These are phyloP conservation scores for Nasonovia ribisnigri DNA, from an alignment of 2,888 invertebrate genomes.

Conservation along the genomic window DNA sequence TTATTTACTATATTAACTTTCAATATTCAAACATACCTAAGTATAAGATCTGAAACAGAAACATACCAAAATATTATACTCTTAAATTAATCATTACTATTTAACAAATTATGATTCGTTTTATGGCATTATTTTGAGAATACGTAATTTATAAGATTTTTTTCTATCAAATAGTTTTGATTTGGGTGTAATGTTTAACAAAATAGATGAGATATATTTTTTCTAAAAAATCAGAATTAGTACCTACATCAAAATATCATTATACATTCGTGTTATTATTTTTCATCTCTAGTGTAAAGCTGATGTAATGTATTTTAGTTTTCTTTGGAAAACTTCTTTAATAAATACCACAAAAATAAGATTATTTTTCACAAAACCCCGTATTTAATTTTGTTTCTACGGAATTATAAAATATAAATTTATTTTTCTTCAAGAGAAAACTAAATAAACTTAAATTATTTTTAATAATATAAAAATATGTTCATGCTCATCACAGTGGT, in stretches of 20 bases:
- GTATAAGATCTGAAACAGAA: neutral
- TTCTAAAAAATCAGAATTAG: neutral
- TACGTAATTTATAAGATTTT: neutral
- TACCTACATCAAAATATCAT: neutral
- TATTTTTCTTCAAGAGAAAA: neutral
- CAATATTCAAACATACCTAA: neutral
- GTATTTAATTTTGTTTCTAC: neutral
- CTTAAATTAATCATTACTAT: neutral
- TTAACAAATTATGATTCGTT: neutral
- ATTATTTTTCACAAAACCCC: neutral
- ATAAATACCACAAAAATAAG: neutral
- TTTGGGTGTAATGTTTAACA: neutral
- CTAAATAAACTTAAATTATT: conserved; percentile 10
- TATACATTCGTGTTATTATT: neutral
- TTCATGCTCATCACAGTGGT: neutral
- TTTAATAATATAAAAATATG: neutral
- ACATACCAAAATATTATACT: neutral
- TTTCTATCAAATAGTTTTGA: neutral
- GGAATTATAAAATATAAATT: neutral
- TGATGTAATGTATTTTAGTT: neutral
- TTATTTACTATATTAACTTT: neutral
- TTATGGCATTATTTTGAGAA: neutral
- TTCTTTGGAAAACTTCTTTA: neutral
- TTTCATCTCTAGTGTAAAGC: too few relatives aligned
- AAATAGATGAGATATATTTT: neutral